A percentile compares a stretch with the other conserved stretches of the same genome.
Evolutionary conservation across 2,113 vertebrate species (phyloP).

Genomic region (Cardinalis cardinalis): DNA sequence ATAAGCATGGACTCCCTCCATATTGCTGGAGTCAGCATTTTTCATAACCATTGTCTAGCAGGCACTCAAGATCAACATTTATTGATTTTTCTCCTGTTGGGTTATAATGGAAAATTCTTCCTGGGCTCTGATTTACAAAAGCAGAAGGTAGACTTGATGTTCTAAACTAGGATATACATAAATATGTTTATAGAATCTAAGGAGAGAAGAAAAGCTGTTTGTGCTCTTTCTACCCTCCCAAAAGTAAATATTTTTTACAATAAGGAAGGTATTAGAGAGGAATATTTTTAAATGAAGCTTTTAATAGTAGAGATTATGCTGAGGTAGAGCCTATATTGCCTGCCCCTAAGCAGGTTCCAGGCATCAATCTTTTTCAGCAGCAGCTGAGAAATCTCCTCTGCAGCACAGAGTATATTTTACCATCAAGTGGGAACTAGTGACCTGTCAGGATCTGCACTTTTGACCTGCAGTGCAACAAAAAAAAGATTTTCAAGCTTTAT

Average conservation of each 20-base stretch:
- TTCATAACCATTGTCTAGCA: conserved; percentile 25
- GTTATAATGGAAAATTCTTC: conserved; percentile 22
- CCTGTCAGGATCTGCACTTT: conserved; percentile 15
- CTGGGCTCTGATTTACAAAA: conserved; percentile 21
- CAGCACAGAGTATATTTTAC: background rate
- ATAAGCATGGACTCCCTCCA: background rate
- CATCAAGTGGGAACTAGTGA: background rate
- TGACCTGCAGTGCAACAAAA: background rate
- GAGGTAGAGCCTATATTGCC: background rate
- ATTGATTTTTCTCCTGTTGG: conserved; percentile 27
- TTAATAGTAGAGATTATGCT: background rate
- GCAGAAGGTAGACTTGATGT: background rate
- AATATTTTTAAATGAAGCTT: background rate
- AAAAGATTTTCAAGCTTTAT: background rate
- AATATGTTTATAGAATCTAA: background rate
- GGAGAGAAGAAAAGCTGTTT: background rate
- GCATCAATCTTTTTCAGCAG: background rate
- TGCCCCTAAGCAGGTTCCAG: background rate
- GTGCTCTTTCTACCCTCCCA: background rate
- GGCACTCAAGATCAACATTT: background rate
- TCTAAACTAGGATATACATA: background rate
- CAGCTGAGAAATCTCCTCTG: background rate
- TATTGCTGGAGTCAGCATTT: conserved; percentile 40
- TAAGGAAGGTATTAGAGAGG: background rate
- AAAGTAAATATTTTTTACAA: background rate